phyloP scores from a whole-genome alignment of 2,113 vertebrate genomes.

The Strix aluco region DNA sequence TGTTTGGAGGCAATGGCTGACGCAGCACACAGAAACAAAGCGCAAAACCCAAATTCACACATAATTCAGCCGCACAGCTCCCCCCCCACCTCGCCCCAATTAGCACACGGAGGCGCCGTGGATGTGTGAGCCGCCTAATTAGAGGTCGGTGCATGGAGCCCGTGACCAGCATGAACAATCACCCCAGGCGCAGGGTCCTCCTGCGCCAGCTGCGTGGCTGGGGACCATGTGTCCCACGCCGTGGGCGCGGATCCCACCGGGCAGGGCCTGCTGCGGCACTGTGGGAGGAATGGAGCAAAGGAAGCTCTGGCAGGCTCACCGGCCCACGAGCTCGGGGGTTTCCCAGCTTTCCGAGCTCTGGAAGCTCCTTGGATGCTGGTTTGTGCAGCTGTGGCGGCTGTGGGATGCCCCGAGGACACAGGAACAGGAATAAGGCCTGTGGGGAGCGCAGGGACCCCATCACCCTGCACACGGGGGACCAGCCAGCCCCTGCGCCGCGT shows the following conservation, averaged over 20 bases:
- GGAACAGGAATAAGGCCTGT: neutral
- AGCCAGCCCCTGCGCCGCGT: too few species aligned
- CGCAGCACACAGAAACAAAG: neutral
- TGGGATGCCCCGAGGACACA: neutral
- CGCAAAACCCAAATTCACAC: neutral
- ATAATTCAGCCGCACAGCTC: neutral
- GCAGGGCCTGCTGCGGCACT: neutral
- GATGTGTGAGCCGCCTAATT: neutral
- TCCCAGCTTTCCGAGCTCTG: neutral
- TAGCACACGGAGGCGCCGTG: neutral
- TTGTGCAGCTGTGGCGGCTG: neutral
- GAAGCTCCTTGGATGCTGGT: rapidly evolving
- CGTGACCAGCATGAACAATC: neutral
- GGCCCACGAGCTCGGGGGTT: rapidly evolving
- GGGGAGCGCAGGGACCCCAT: neutral
- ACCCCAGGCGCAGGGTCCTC: neutral
- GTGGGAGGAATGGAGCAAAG: neutral
- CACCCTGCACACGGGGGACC: too few species aligned
- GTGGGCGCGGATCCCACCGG: rapidly evolving
- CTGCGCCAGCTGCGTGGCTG: neutral
- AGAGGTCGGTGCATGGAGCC: neutral
- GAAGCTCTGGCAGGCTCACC: neutral
- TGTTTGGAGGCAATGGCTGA: neutral
- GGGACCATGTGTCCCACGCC: rapidly evolving
- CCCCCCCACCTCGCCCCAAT: neutral